Evolutionary conservation across 1,140 invertebrate species (phyloP).

Genomic region (Batillaria attramentaria): DNA sequence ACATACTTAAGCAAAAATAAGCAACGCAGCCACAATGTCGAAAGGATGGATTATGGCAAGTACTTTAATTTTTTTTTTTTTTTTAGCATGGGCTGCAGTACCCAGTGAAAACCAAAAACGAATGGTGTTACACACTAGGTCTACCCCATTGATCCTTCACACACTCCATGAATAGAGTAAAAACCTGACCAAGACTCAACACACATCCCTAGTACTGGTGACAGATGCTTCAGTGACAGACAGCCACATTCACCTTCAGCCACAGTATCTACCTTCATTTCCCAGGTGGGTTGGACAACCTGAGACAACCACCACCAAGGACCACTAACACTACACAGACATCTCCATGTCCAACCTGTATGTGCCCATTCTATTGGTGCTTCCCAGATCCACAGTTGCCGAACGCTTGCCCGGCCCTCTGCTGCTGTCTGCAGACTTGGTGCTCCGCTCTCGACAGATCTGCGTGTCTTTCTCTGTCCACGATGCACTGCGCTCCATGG

Average conservation of each 20-base stretch:
- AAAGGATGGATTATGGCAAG: too few relatives aligned
- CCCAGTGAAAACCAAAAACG: too few relatives aligned
- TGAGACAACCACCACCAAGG: neutral
- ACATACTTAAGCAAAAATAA: too few relatives aligned
- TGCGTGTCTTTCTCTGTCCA: neutral
- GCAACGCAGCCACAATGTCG: too few relatives aligned
- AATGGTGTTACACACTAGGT: too few relatives aligned
- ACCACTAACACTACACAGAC: neutral
- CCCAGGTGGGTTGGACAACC: neutral
- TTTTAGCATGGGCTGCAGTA: too few relatives aligned
- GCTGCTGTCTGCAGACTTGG: neutral
- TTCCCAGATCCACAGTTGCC: neutral
- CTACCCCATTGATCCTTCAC: too few relatives aligned
- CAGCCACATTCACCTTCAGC: neutral
- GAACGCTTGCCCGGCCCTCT: neutral
- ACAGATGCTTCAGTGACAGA: neutral
- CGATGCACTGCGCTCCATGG: neutral
- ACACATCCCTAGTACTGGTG: neutral
- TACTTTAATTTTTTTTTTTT: too few relatives aligned
- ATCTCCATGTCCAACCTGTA: conserved; percentile 1
- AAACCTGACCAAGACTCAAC: neutral
- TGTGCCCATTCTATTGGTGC: neutral
- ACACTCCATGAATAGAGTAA: neutral
- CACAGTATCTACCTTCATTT: neutral
- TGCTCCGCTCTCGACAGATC: neutral